phyloP scores from a whole-genome alignment of 1,140 invertebrate species.

The Bombus cullumanus region DNA sequence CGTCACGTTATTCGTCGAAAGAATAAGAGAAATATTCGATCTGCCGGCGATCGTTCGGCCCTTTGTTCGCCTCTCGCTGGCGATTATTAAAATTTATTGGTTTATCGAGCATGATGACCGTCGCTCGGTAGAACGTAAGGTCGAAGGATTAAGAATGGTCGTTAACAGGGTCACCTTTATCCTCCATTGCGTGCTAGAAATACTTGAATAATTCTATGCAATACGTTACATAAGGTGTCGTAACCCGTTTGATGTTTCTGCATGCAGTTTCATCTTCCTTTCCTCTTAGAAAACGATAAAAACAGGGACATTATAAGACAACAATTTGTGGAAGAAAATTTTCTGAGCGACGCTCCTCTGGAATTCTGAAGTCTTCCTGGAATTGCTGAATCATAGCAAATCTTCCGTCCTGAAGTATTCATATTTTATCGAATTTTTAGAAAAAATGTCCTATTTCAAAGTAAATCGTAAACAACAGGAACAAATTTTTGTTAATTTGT shows the following conservation, averaged over 20 bases:
- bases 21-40: conserved; percentile 24
- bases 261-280: not conserved
- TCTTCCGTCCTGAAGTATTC: no score
- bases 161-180: conserved; percentile 48
- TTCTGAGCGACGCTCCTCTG: not conserved
- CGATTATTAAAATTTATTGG: conserved; percentile 45
- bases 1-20: not conserved
- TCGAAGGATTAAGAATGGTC: conserved; percentile 39
- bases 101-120: conserved; percentile 36
- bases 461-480: no score
- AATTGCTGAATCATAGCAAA: not conserved
- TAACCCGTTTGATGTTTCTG: not conserved
- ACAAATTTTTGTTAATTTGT: no score
- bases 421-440: not conserved
- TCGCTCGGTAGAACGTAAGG: conserved; percentile 21
- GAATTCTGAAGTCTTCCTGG: not conserved
- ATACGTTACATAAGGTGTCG: not conserved
- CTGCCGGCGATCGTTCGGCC: not conserved
- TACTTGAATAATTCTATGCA: conserved; percentile 1
- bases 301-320: not conserved
- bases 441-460: not conserved
- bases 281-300: not conserved
- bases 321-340: not conserved
- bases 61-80: conserved; percentile 4
- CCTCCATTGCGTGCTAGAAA: conserved; percentile 13